Percentiles rank a stretch among this genome's conserved stretches.
Evolutionary conservation across 2,888 invertebrate species (phyloP).

Genomic region (Cacoxenus indagator): DNA sequence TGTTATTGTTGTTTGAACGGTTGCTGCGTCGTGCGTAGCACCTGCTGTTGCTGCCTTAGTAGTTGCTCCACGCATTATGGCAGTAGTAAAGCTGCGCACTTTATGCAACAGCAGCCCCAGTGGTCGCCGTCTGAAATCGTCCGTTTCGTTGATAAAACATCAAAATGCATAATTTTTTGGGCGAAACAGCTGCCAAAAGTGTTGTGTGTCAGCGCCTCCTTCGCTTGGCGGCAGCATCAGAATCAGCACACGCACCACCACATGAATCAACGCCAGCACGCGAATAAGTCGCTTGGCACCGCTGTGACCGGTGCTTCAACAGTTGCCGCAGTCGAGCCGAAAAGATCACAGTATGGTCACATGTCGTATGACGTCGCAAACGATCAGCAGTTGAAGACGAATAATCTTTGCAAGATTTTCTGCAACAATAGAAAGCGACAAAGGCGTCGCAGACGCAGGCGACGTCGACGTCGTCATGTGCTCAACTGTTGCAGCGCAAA

Average conservation of each 20-base stretch:
- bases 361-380: constrained; percentile 46
- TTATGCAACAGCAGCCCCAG: not conserved
- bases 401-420: constrained; percentile 51
- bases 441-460: constrained; percentile 44
- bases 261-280: constrained; percentile 31
- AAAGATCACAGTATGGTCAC: constrained; percentile 40
- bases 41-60: constrained; percentile 34
- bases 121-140: not conserved
- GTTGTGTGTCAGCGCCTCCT: not conserved
- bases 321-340: constrained; percentile 20
- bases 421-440: constrained; percentile 49
- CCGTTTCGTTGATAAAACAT: not conserved
- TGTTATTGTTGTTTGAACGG: constrained; percentile 53
- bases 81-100: not conserved
- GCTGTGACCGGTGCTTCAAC: not conserved
- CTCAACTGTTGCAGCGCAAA: constrained; percentile 27
- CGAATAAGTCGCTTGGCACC: not conserved
- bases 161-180: not conserved
- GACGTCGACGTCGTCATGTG: constrained; percentile 48
- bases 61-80: not conserved
- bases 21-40: constrained; percentile 45
- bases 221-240: not conserved
- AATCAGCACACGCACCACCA: not conserved
- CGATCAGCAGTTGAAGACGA: constrained; percentile 54
- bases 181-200: not conserved